phyloP scores from a whole-genome alignment of 2,113 vertebrate species.

The Megaceryle maxima region DNA sequence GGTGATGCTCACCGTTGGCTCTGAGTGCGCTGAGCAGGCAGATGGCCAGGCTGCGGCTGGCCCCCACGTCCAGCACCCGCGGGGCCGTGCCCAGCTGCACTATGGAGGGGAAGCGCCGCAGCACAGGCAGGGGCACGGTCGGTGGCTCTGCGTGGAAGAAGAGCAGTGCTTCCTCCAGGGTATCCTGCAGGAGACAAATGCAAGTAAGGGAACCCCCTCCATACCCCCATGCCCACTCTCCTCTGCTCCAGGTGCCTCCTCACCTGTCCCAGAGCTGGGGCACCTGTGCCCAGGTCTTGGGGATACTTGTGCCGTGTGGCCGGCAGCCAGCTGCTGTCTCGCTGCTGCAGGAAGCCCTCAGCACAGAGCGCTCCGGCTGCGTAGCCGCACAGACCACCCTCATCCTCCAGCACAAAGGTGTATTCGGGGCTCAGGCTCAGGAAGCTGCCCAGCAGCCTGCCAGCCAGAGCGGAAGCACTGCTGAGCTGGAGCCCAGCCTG shows the following conservation, averaged over 20 bases:
- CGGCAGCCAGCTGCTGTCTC: conserved; percentile 81
- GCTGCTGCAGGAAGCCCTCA: conserved; percentile 78
- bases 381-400: conserved; percentile 79
- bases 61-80: conserved; percentile 79
- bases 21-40: conserved; percentile 80
- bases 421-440: conserved; percentile 84
- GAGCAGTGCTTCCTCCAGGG: conserved; percentile 62
- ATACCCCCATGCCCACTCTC: fast-evolving
- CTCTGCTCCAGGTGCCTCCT: background rate
- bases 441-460: conserved; percentile 81
- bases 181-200: conserved; percentile 62
- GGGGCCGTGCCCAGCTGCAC: conserved; percentile 80
- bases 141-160: conserved; percentile 78
- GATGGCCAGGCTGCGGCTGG: conserved; percentile 79
- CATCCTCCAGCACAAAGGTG: conserved; percentile 85
- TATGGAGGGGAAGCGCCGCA: conserved; percentile 86
- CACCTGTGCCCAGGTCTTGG: background rate
- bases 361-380: conserved; percentile 79
- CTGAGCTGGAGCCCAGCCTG: background rate
- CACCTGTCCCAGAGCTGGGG: conserved; percentile 25
- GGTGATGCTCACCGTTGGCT: conserved; percentile 76
- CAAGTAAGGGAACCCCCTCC: background rate
- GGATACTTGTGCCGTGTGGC: conserved; percentile 70
- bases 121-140: conserved; percentile 80
- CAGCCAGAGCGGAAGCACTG: background rate